Evolutionary conservation across 2,888 invertebrate genomes (phyloP).

Genomic region (Epistrophe eligans): DNA sequence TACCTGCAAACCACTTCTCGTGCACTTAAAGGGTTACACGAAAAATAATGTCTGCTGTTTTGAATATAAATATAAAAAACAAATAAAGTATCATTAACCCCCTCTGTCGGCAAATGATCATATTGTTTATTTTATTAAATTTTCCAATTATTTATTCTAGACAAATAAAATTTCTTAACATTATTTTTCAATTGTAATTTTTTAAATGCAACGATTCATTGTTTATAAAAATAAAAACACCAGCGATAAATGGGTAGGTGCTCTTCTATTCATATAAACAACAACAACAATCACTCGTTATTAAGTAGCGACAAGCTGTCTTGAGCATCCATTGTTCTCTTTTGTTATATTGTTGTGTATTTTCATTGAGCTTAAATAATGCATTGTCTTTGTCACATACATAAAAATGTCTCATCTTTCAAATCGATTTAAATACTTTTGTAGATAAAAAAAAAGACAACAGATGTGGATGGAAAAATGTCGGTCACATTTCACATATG

Average conservation of each 20-base stretch:
- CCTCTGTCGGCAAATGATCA: background rate
- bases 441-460: background rate
- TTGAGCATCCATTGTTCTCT: conserved; percentile 53
- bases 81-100: background rate
- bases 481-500: conserved; percentile 23
- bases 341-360: conserved; percentile 7
- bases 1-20: background rate
- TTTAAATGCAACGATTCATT: background rate
- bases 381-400: conserved; percentile 4
- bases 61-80: background rate
- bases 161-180: background rate
- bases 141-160: conserved; percentile 2
- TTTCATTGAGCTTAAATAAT: conserved; percentile 12
- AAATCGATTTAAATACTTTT: conserved; percentile 55
- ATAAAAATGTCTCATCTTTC: conserved; percentile 44
- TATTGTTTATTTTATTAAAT: conserved; percentile 13
- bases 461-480: conserved; percentile 19
- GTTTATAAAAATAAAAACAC: conserved; percentile 8
- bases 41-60: background rate
- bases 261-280: conserved; percentile 19
- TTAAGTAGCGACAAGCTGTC: conserved; percentile 47
- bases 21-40: background rate
- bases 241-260: conserved; percentile 42
- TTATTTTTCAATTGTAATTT: conserved; percentile 8
- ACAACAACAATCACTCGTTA: conserved; percentile 22